Evolutionary conservation across 2,888 invertebrate species (phyloP), one percentile per base, ranked within the genome.

Genomic region (Calameuta filiformis): DNA sequence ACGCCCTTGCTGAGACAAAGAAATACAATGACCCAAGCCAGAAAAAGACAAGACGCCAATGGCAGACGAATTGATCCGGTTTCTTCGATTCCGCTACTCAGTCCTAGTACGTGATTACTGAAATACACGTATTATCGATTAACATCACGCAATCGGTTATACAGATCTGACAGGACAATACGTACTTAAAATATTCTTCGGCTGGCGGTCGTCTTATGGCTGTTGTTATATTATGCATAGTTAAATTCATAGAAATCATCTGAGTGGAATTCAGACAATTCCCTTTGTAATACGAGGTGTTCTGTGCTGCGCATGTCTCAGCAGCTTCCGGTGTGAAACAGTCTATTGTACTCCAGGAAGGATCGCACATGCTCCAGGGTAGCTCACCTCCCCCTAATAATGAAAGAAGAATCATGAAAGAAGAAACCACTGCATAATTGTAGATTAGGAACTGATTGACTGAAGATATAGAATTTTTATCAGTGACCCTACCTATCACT

Each of bases 21-120:
- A 87, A 96, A 96, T 34, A 96, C 96, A 82, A 96, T 95, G 77
- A 94, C 89, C 97, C 97, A 97, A 78, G 96, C 96, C 77, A 95
- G 92, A 2, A 96, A 92, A 15, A 97, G 93, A 89, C 96, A 96
- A 4, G 94, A 91, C 4, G 96, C 96, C 92, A 97, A 93, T 78
- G 95, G 94, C 92, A 94, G 93, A 80, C 94, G 93, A 79, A 95
- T 93, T 80, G 93, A 93, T 35, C 95, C 95, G 1, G 94, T 95
- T 83, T 95, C 95, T 89, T 95, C 95, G 83, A 96, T 95, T 80
- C 96, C 96, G 56, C 93, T 92, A n/a, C 96, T 96, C 81, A 96
- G 90, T 30, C 94, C 94, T 81, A 95, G 92, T 68, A 95, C 95
- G 89, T 95, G 92, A 84, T 92, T 91, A 79, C 93, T 93, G 85